phyloP scores from a whole-genome alignment of 1,140 invertebrate species.

The Bicyclus anynana region DNA sequence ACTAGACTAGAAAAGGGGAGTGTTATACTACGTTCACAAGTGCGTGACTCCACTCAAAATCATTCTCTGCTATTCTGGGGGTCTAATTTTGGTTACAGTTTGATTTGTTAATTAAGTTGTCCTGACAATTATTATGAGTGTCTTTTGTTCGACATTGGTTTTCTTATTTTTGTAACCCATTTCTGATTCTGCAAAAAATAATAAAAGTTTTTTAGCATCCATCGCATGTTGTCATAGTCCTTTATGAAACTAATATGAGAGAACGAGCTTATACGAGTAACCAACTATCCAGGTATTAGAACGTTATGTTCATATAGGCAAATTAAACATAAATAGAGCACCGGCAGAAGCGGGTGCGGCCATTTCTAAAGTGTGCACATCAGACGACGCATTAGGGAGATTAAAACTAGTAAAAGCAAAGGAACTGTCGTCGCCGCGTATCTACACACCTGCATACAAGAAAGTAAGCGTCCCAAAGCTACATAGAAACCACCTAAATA shows the following conservation, averaged over 20 bases:
- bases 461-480: neutral
- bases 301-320: constrained; percentile 29
- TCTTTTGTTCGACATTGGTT: too few species aligned
- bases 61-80: too few species aligned
- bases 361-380: constrained; percentile 55
- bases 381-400: constrained; percentile 66
- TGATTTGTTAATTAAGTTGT: too few species aligned
- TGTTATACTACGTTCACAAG: too few species aligned
- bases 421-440: constrained; percentile 36
- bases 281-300: constrained; percentile 13
- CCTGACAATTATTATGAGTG: too few species aligned
- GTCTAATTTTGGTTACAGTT: too few species aligned
- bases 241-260: constrained; percentile 25
- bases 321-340: constrained; percentile 46
- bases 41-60: too few species aligned
- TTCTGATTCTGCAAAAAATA: too few species aligned
- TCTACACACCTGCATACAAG: constrained; percentile 26
- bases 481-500: constrained; percentile 2
- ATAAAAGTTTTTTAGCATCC: constrained; percentile 19
- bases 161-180: too few species aligned
- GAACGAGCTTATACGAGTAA: constrained; percentile 25
- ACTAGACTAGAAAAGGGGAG: too few species aligned
- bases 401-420: constrained; percentile 67
- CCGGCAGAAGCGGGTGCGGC: constrained; percentile 27
- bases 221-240: constrained; percentile 8